Conservation (phyloP, 2,113 vertebrate genomes). For the Erythrolamprus reginae region DNA sequence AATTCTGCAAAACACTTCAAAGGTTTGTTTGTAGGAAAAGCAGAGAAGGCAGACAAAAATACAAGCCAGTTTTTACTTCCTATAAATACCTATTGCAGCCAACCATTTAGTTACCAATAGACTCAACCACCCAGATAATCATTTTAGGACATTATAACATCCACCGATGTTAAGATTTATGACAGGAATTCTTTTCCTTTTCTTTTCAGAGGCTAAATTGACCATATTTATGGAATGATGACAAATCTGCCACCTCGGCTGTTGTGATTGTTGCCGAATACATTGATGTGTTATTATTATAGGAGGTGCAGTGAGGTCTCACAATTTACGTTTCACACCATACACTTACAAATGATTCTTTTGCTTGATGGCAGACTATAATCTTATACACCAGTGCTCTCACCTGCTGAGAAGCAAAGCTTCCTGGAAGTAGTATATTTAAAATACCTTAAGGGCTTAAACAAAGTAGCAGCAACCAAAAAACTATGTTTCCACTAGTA, state of each 20-base stretch:
- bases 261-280: constrained; percentile 4
- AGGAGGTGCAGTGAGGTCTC: constrained; percentile 20
- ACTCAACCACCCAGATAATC: background rate
- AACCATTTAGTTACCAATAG: background rate
- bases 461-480: constrained; percentile 3
- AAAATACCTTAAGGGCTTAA: constrained; percentile 33
- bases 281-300: background rate
- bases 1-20: background rate
- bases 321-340: background rate
- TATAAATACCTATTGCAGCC: constrained; percentile 9
- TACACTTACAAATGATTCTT: constrained; percentile 20
- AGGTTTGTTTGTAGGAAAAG: background rate
- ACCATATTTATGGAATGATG: background rate
- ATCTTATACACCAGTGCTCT: constrained; percentile 24
- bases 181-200: background rate
- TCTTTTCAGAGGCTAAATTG: background rate
- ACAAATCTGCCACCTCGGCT: background rate
- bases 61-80: background rate
- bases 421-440: constrained; percentile 28
- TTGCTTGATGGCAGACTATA: constrained; percentile 1
- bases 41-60: background rate
- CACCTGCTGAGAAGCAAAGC: constrained; percentile 31
- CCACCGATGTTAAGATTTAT: background rate
- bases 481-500: constrained; percentile 32
- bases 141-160: background rate